Percentiles rank a stretch among this genome's conserved stretches.
Conservation (phyloP, 2,888 invertebrate species). For the Sinelater perroti region DNA sequence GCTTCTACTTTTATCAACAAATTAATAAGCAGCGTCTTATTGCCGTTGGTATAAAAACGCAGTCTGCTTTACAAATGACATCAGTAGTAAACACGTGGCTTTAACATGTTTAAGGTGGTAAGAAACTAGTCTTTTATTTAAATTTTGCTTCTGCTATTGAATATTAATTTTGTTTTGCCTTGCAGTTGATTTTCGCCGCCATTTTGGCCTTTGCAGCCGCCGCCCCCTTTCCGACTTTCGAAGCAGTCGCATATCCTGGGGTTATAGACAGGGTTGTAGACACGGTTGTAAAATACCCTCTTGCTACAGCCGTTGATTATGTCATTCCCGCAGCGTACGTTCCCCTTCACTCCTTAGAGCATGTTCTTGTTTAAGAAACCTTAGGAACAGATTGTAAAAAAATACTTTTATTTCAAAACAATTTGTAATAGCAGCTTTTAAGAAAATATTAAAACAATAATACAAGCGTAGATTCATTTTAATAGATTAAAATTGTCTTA, state of each 20-base stretch:
- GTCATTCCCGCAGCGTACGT: slow-evolving; percentile 25
- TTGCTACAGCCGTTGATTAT: not conserved
- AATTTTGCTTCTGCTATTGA: not conserved
- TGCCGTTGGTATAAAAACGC: too few species aligned
- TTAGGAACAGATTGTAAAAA: too few species aligned
- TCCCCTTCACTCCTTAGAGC: slow-evolving; percentile 30
- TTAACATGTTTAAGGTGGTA: slow-evolving; percentile 40
- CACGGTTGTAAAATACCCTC: too few species aligned
- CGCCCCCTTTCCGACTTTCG: slow-evolving; percentile 56
- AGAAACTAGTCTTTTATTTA: slow-evolving; percentile 7
- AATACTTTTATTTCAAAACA: too few species aligned
- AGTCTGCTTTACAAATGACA: too few species aligned
- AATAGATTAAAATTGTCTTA: too few species aligned
- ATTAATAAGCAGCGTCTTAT: too few species aligned
- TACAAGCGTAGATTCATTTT: too few species aligned
- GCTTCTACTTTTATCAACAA: too few species aligned
- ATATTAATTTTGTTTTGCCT: slow-evolving; percentile 2
- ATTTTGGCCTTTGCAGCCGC: slow-evolving; percentile 62
- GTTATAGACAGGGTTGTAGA: too few species aligned
- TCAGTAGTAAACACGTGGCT: not conserved
- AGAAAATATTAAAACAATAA: too few species aligned
- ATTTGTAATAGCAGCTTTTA: too few species aligned
- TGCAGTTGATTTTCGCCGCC: slow-evolving; percentile 60
- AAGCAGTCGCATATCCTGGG: slow-evolving; percentile 12
- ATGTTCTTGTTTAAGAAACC: not conserved